A percentile compares a stretch with the other conserved stretches of the same genome.
Conservation (phyloP, 92 coral and sea anemone genomes). For the Epizoanthus ramosus region DNA sequence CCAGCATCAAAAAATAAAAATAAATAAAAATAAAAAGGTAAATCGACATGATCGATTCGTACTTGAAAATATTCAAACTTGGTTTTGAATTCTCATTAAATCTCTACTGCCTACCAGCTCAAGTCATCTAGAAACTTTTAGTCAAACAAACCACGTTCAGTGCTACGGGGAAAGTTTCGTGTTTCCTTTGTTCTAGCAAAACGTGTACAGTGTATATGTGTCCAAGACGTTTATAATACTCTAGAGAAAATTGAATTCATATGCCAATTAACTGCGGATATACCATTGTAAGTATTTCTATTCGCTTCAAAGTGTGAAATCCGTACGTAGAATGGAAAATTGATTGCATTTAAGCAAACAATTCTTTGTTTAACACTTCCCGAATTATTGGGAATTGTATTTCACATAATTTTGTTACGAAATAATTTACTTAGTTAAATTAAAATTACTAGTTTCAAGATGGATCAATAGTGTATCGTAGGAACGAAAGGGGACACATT, state of each 20-base stretch:
- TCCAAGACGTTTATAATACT: too few species aligned
- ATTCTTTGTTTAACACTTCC: conserved; percentile 8
- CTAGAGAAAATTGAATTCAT: not conserved
- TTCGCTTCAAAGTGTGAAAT: conserved; percentile 19
- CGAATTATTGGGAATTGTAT: not conserved
- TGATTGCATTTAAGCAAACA: conserved; percentile 7
- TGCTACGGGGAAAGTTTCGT: not conserved
- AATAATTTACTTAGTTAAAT: conserved; percentile 35
- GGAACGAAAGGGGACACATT: conserved; percentile 4
- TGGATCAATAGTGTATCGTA: conserved; percentile 19
- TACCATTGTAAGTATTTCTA: not conserved
- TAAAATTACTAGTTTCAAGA: conserved; percentile 15
- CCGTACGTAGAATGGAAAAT: conserved; percentile 18
- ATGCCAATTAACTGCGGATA: not conserved
- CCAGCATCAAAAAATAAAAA: too few species aligned
- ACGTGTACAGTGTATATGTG: not conserved
- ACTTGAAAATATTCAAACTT: too few species aligned
- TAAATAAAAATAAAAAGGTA: too few species aligned
- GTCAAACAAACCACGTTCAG: conserved; percentile 12
- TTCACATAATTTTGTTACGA: conserved; percentile 18
- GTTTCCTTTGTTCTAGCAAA: conserved; percentile 4
- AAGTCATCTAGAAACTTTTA: not conserved
- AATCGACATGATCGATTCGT: too few species aligned
- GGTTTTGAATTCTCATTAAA: not conserved
- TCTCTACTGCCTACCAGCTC: not conserved